A percentile compares a stretch with the other conserved stretches of the same genome.
Evolutionary conservation across 2,888 invertebrate species (phyloP).

Genomic region (Lasioglossum villosulum): DNA sequence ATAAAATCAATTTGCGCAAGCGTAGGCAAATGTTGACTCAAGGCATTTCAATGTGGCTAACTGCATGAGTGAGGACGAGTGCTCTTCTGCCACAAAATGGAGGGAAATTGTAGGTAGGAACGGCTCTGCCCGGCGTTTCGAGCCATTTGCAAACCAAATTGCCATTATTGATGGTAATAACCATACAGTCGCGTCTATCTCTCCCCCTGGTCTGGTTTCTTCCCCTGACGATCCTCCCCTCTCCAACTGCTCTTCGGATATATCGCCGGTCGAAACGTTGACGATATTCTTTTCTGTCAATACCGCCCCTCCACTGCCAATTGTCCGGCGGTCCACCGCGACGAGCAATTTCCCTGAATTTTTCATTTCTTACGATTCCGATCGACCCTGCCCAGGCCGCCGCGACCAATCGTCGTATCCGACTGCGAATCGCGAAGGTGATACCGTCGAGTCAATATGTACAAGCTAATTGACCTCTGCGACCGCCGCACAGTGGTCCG

Average conservation of each 20-base stretch:
- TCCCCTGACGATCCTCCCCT: slow-evolving; percentile 45
- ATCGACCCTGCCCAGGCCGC: not conserved
- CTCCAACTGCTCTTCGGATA: slow-evolving; percentile 61
- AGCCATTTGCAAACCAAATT: slow-evolving; percentile 84
- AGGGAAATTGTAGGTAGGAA: slow-evolving; percentile 82
- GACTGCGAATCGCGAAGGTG: not conserved
- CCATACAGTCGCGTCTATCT: slow-evolving; percentile 79
- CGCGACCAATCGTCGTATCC: not conserved
- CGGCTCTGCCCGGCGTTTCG: slow-evolving; percentile 77
- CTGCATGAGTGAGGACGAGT: slow-evolving; percentile 77
- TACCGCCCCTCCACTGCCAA: slow-evolving; percentile 28
- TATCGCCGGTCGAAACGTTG: slow-evolving; percentile 71
- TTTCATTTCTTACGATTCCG: slow-evolving; percentile 9
- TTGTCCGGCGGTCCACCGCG: slow-evolving; percentile 21
- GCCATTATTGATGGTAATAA: slow-evolving; percentile 84
- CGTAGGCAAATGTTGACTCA: slow-evolving; percentile 83
- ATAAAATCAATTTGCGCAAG: slow-evolving; percentile 83
- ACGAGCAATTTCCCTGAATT: slow-evolving; percentile 26
- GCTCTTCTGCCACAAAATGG: slow-evolving; percentile 79
- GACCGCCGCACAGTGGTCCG: too few relatives aligned
- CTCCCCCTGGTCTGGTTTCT: slow-evolving; percentile 45
- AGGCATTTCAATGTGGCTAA: slow-evolving; percentile 82
- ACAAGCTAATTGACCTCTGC: not conserved
- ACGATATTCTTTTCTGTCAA: slow-evolving; percentile 71
- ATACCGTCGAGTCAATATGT: slow-evolving; percentile 1